Base-by-base conservation (phyloP, 2,888 invertebrate species). In the Trimorus sp. region DNA sequence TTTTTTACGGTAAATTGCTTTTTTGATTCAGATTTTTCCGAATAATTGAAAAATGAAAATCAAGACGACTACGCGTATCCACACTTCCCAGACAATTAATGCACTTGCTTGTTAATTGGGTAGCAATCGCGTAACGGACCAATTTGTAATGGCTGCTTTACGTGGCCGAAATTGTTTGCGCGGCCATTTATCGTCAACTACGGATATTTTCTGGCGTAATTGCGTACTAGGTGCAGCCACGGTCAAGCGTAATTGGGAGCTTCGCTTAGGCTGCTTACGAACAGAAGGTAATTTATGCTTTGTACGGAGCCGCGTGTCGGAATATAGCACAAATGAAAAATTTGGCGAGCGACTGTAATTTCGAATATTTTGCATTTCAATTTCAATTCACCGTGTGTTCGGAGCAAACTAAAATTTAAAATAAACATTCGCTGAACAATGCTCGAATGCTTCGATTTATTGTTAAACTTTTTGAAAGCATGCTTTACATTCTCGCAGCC, bases 211-310 rank as follows among this genome's bases (percentile, higher is more conserved):
- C 75, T 16, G 70, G 48, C 59, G 63, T 80, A 75, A 80, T 79
- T 74, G 63, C 74, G 59, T 60, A 69, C 63, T 69, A 54, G 62
- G 68, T 48, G 49, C 48, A 59, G 45, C 63, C 63, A 66, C 60
- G 75, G 79, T 80, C 69, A 75, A 58, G 66, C 71, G 60, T 76
- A 71, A 80, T 71, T 63, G 71, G 66, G 60, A 78, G 59, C 74
- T 68, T 68, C 68, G 68, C 74, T 79, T 63, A 76, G 63, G 70
- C 48, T 60, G 70, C 42, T 68, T 79, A 59, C 63, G 65, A 62
- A 75, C 42, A 65, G 49, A 40, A 42, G 9, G 49, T 62, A 66
- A 81, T 71, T 81, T 66, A 69, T 56, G 63, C 62, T 70, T 42
- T 42, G 51, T 59, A 38, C 40, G 36, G 12, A 56, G 42, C 45